Conservation (phyloP, 2,888 invertebrate genomes). For the Torymus tubicola region DNA sequence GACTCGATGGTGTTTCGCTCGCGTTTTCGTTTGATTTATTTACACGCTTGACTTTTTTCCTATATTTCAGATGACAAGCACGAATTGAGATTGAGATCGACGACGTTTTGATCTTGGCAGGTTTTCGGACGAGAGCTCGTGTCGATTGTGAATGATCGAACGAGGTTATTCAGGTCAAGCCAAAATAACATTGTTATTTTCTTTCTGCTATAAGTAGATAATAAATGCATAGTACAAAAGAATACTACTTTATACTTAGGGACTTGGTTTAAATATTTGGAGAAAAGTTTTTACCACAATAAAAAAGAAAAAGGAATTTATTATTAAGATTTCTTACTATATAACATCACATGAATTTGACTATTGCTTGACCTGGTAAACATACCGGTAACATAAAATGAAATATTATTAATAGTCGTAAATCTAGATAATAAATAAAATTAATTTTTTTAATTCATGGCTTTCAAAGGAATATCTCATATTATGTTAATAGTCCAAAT, state of each 20-base stretch:
- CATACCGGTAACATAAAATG: constrained; percentile 37
- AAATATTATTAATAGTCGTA: neutral
- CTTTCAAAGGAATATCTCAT: too few relatives aligned
- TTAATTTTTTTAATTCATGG: too few relatives aligned
- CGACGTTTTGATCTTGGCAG: neutral
- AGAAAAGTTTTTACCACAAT: too few relatives aligned
- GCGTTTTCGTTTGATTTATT: constrained; percentile 34
- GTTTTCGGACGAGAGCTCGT: constrained; percentile 4
- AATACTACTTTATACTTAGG: too few relatives aligned
- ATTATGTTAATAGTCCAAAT: too few relatives aligned
- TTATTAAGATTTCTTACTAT: constrained; percentile 2
- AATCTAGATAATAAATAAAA: neutral
- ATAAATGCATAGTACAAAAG: too few relatives aligned
- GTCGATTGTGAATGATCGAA: neutral
- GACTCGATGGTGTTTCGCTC: neutral
- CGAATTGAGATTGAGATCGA: too few relatives aligned
- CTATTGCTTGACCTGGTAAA: neutral
- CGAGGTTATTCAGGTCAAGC: neutral
- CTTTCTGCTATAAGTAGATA: too few relatives aligned
- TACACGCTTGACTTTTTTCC: neutral
- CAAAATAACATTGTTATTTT: too few relatives aligned
- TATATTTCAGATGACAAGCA: neutral
- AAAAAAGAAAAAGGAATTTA: too few relatives aligned
- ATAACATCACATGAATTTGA: too few relatives aligned
- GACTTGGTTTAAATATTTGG: too few relatives aligned